Evolutionary conservation across 2,888 invertebrate genomes (phyloP).

Genomic region (Lycia hirtaria): DNA sequence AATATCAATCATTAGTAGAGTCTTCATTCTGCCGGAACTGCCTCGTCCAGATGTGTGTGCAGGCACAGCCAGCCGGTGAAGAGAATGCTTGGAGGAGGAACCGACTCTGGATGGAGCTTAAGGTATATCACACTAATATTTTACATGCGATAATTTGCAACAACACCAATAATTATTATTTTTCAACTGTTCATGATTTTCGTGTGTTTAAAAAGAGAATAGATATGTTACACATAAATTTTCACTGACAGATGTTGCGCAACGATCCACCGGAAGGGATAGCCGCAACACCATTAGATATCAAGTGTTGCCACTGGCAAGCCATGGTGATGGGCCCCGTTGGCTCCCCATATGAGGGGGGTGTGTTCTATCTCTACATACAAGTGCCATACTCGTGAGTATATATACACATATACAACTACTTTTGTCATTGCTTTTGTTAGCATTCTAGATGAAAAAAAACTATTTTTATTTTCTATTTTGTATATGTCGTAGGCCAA

Average conservation of each 20-base stretch:
- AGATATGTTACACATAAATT: too few relatives aligned
- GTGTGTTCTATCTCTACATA: constrained; percentile 95
- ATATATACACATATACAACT: too few relatives aligned
- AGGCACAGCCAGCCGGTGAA: constrained; percentile 87
- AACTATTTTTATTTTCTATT: too few relatives aligned
- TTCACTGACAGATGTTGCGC: constrained; percentile 80
- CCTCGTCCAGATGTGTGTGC: constrained; percentile 93
- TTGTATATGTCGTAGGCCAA: too few relatives aligned
- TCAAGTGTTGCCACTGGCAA: constrained; percentile 95
- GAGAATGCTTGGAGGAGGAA: constrained; percentile 94
- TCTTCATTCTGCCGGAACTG: constrained; percentile 95
- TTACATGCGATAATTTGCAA: too few relatives aligned
- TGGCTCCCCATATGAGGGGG: constrained; percentile 97
- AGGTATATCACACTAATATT: too few relatives aligned
- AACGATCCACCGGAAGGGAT: constrained; percentile 95
- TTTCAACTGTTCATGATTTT: too few relatives aligned
- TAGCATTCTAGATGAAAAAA: too few relatives aligned
- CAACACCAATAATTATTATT: too few relatives aligned
- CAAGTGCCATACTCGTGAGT: constrained; percentile 93
- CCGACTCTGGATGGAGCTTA: constrained; percentile 91
- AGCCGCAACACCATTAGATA: constrained; percentile 92
- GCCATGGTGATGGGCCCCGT: constrained; percentile 96
- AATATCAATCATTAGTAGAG: constrained; percentile 88
- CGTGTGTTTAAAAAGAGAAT: too few relatives aligned
- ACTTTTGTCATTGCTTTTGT: too few relatives aligned